Percentiles rank a stretch among this genome's conserved stretches.
These are phyloP conservation scores for Podarcis raffonei DNA, from an alignment of 2,113 vertebrate species.

Conservation along the genomic window DNA sequence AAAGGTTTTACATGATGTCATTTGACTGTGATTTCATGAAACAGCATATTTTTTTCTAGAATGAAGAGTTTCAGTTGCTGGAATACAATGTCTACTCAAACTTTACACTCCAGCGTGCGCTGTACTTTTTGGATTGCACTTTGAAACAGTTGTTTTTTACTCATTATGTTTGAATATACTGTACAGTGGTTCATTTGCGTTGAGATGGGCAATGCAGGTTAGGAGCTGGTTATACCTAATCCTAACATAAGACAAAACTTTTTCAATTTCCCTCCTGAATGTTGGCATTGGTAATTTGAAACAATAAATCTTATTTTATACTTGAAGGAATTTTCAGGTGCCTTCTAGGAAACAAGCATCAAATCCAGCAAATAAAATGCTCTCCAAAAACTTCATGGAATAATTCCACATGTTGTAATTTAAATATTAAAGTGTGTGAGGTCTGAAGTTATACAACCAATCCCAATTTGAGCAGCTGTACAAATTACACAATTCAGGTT, in stretches of 20 bases:
- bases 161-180: no score
- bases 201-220: neutral
- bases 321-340: neutral
- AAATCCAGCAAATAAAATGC: constrained; percentile 38
- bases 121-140: neutral
- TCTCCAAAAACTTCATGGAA: constrained; percentile 46
- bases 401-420: neutral
- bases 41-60: neutral
- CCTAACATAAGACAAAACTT: neutral
- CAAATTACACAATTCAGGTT: constrained; percentile 6
- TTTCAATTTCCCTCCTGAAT: neutral
- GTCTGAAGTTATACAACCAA: constrained; percentile 6
- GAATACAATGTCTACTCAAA: neutral
- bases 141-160: neutral
- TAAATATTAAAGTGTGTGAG: constrained; percentile 6
- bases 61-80: neutral
- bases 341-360: neutral
- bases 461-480: constrained; percentile 16
- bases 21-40: neutral
- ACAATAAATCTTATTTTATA: no score
- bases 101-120: neutral
- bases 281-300: no score
- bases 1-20: neutral
- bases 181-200: neutral
- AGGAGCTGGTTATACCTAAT: neutral